Evolutionary conservation across 1,140 invertebrate species (phyloP), one percentile per base, ranked within the genome.

Genomic region (Magallana angulata): DNA sequence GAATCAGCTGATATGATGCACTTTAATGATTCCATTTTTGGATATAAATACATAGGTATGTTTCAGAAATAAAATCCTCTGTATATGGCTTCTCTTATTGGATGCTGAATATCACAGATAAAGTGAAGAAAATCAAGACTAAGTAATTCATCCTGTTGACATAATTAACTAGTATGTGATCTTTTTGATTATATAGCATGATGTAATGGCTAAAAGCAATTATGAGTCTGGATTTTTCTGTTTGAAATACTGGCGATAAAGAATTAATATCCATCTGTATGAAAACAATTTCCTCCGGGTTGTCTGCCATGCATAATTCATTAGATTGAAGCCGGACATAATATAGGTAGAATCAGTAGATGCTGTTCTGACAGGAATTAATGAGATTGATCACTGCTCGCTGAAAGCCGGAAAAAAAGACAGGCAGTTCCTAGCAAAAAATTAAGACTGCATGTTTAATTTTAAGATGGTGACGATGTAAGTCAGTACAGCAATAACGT

Each of bases 191-290:
- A 64, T 30, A 9, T 76, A 76, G 24, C 68, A 30, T 30, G 68
- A 30, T 30, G 9, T 76, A 76, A 76, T 76, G 68, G 68, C 68
- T 11, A 76, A 76, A 76, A 11, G 68, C 68, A 76, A 48, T 76
- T 76, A 76, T 62, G 60, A 16, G 60, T 62, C 11, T 76, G 36
- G 7, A 8, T 24, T 12, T 76, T 30, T 30, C 24, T 76, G 68
- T 76, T 30, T 30, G 36, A 48, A 48, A 48, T 48, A 5, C 36
- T 48, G 68, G 11, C 36, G 24, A 76, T 18, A 76, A 76, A 76
- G 68, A 30, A 30, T 76, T 76, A 76, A 76, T 76, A 76, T 76
- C 68, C 68, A 76, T 24, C 18, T 76, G 12, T 76, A 76, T 30
- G 24, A 36, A 36, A 76, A 76, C 24, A 76, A 76, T 76, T 76